Evolutionary conservation across 2,113 vertebrate genomes (phyloP), one percentile per base, ranked within the genome.

Genomic region (Aegotheles bennettii): DNA sequence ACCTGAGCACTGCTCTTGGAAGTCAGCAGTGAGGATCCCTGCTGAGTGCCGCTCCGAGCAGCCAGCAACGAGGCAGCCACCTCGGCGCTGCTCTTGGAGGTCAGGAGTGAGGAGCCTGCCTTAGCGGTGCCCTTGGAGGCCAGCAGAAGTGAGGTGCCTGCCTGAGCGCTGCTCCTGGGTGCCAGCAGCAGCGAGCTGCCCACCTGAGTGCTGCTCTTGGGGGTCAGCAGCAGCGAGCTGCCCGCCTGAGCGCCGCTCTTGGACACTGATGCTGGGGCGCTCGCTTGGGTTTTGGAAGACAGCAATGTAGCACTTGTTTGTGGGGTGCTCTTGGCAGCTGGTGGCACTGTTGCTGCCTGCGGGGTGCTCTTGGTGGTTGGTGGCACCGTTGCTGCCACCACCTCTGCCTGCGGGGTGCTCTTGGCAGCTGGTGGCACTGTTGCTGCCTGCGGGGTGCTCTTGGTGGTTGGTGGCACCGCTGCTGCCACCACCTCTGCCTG

Each of bases 1-100:
- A 93, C 97, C 93, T 98, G 97, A 9, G 97, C 96, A 0, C 96
- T 94, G 94, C 96, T 97, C 89, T 97, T 98, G 80, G 97, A 95
- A 42, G 96, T 23, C 16, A 98, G 93, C 77, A 97, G 67, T 0
- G 97, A 85, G 35, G 86, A 92, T 4, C 85, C 91, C 4, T 85
- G 95, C 92, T 95, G 96, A 13, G 71, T 3, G 0, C 95, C 94
- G 0, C 94, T 94, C 4, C 92, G 84, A 36, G 96, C 93, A 0
- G 93, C 96, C 35, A 96, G 84, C 84, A 95, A 1, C 0, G 92
- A 91, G 17, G 95, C 94, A 2, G 94, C 94, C 79, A 95, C 94
- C 76, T 96, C 95, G 0, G 95, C 95, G 0, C 96, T 95, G 90
- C 95, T 94, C 76, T 94, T 96, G 2, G 95, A 93, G 20, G 95